Evolutionary conservation across 2,888 invertebrate genomes (phyloP).

Genomic region (Lypha dubia): DNA sequence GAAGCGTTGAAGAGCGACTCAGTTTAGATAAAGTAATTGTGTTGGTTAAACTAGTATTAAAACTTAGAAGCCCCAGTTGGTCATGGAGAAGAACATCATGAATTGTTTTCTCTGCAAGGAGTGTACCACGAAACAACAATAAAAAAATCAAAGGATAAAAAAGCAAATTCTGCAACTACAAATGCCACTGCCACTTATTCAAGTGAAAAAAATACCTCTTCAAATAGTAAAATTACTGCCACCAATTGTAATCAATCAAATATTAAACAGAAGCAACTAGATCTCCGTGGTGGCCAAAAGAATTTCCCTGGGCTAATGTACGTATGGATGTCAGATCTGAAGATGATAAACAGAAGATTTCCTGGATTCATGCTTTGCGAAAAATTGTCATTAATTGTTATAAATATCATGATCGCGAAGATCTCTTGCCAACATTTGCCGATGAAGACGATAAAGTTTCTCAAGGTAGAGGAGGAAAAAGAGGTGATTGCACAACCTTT

Average conservation of each 20-base stretch:
- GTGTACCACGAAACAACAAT: no score
- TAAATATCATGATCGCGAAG: constrained; percentile 98
- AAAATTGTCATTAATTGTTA: constrained; percentile 99
- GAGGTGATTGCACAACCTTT: constrained; percentile 75
- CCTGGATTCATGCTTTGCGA: constrained; percentile 98
- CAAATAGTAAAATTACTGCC: constrained; percentile 52
- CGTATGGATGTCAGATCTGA: constrained; percentile 98
- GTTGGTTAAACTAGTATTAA: no score
- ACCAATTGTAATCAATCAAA: constrained; percentile 26
- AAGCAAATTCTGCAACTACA: constrained; percentile 73
- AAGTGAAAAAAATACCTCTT: constrained; percentile 74
- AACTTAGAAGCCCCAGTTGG: no score
- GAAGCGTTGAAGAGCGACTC: no score
- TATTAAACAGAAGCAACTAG: constrained; percentile 90
- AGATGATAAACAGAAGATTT: constrained; percentile 99
- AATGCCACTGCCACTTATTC: constrained; percentile 60
- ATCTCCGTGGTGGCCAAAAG: constrained; percentile 99
- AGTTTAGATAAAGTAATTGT: no score
- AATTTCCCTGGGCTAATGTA: constrained; percentile 99
- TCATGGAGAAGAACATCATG: no score
- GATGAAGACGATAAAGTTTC: constrained; percentile 94
- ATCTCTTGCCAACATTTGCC: constrained; percentile 95
- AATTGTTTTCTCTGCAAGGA: no score
- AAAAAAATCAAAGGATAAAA: constrained; percentile 82
- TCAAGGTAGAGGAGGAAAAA: constrained; percentile 80